Conservation (phyloP, 2,113 vertebrate genomes). For the Alligator mississippiensis region DNA sequence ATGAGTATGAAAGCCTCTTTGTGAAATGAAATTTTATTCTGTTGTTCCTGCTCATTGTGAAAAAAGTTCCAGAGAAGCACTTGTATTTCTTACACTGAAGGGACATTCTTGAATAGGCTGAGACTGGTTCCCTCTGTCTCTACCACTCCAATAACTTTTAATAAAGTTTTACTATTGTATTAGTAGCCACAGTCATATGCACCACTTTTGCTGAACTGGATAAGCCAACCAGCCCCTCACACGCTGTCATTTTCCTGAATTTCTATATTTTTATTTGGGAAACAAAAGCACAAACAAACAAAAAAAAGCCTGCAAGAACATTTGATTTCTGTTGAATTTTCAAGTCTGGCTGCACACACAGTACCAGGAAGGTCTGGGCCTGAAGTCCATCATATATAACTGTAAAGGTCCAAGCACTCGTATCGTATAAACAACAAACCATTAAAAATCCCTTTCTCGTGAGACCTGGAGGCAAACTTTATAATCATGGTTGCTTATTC, state of each 20-base stretch:
- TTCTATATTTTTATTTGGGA: background rate
- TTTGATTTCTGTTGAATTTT: background rate
- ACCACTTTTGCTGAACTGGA: background rate
- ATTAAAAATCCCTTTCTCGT: background rate
- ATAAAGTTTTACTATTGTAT: background rate
- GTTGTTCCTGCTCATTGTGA: background rate
- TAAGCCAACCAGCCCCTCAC: rapidly evolving
- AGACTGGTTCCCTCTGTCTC: background rate
- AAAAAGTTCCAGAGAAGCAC: background rate
- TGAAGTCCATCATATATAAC: background rate
- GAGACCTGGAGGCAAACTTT: background rate
- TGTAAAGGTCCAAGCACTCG: background rate
- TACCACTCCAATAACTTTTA: background rate
- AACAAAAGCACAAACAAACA: background rate
- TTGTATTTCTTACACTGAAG: background rate
- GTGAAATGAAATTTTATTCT: background rate
- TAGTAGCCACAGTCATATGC: background rate
- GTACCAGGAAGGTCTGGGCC: background rate
- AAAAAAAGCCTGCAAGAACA: background rate
- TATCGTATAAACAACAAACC: background rate
- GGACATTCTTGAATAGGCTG: background rate
- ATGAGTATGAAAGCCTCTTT: background rate
- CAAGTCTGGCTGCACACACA: background rate
- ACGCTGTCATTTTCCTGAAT: background rate
- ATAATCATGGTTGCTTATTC: background rate